Percentiles rank a stretch among this genome's conserved stretches.
These are phyloP conservation scores for Nephotettix cincticeps DNA, from an alignment of 1,140 invertebrate genomes.

Conservation along the genomic window DNA sequence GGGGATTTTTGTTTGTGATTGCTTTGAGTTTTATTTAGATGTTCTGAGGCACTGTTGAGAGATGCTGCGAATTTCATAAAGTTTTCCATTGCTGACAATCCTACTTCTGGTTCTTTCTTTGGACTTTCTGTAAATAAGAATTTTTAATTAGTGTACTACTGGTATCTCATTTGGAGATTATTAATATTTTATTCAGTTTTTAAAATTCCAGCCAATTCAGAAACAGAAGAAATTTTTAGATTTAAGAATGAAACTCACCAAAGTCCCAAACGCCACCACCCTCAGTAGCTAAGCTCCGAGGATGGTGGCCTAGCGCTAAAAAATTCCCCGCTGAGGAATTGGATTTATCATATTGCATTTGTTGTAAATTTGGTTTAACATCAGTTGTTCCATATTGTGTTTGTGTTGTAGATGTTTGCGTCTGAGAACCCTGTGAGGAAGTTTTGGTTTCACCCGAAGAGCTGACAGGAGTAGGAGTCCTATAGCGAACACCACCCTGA, in stretches of 20 bases:
- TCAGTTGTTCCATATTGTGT: neutral
- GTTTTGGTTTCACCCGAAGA: neutral
- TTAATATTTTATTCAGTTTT: no score
- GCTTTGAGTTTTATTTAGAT: conserved; percentile 5
- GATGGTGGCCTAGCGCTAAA: conserved; percentile 50
- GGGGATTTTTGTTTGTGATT: neutral
- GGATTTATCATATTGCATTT: neutral
- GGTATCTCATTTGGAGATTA: no score
- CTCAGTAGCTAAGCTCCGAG: conserved; percentile 52
- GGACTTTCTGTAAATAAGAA: neutral
- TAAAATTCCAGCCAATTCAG: no score
- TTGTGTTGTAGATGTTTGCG: neutral
- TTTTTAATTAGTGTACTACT: no score
- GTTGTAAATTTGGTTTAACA: neutral
- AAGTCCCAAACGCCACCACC: conserved; percentile 77
- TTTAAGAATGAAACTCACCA: conserved; percentile 34
- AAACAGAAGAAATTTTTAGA: neutral
- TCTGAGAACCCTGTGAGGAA: neutral
- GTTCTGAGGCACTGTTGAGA: conserved; percentile 19
- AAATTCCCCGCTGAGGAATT: conserved; percentile 43
- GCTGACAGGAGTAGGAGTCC: conserved; percentile 7
- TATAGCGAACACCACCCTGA: neutral
- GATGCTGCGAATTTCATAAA: conserved; percentile 47
- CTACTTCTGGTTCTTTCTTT: conserved; percentile 44
- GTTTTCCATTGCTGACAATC: conserved; percentile 49